These are phyloP conservation scores for Garra rufa DNA, from an alignment of 2,113 vertebrate species.

Conservation along the genomic window DNA sequence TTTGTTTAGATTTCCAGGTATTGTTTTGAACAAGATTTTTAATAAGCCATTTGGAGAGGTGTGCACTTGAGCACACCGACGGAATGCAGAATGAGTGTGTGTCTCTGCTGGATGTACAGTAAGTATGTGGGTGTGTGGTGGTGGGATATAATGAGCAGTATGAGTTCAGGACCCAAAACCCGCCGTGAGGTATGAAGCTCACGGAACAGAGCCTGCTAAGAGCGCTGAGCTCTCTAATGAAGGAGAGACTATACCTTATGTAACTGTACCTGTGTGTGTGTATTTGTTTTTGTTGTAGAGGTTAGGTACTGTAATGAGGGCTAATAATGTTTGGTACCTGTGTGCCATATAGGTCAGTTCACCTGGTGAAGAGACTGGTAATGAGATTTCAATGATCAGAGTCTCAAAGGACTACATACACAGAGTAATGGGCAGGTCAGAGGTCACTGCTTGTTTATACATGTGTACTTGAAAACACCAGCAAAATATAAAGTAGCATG, in stretches of 20 bases:
- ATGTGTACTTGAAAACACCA: background rate
- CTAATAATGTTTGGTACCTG: conserved; percentile 17
- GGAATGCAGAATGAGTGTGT: background rate
- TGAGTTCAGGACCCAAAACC: conserved; percentile 18
- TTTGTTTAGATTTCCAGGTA: background rate
- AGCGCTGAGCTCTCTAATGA: conserved; percentile 38
- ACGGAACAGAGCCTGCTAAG: background rate
- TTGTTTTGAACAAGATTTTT: background rate
- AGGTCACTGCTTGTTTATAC: conserved; percentile 9
- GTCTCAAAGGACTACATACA: background rate
- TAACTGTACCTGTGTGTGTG: conserved; percentile 12
- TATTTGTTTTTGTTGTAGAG: background rate
- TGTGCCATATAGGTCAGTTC: conserved; percentile 34
- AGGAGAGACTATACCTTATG: background rate
- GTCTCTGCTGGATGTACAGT: conserved; percentile 21
- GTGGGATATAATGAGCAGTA: conserved; percentile 7
- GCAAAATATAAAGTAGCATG: background rate
- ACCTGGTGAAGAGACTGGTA: conserved; percentile 25
- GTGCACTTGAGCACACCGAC: conserved; percentile 4
- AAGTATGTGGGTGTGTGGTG: conserved; percentile 8
- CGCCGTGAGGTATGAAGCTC: conserved; percentile 5
- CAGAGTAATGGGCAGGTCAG: background rate
- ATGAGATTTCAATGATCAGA: conserved; percentile 39
- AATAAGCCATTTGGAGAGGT: conserved; percentile 3
- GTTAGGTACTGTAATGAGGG: conserved; percentile 39